Evolutionary conservation across 2,888 invertebrate species (phyloP).

Genomic region (Brachyptera putata): DNA sequence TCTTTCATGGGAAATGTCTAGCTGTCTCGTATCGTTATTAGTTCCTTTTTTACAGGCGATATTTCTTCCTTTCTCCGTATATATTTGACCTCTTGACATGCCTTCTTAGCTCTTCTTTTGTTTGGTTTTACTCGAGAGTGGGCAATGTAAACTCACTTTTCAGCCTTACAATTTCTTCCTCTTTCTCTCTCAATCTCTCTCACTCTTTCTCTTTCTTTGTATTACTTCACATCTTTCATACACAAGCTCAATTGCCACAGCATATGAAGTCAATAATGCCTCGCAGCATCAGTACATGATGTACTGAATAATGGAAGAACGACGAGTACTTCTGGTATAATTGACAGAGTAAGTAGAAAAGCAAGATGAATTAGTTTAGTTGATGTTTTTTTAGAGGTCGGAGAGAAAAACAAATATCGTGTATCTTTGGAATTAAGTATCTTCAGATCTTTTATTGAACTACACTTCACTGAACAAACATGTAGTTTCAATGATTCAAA

Average conservation of each 20-base stretch:
- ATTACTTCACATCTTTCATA: neutral
- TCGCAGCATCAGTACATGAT: no score
- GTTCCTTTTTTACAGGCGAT: conserved; percentile 7
- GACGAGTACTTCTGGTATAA: neutral
- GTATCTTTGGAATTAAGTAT: no score
- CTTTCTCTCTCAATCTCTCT: no score
- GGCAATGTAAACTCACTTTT: conserved; percentile 7
- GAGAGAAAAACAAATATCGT: no score
- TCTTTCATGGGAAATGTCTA: conserved; percentile 5
- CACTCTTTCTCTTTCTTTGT: no score
- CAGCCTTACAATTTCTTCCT: neutral
- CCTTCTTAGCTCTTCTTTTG: conserved; percentile 12
- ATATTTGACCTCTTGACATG: conserved; percentile 17
- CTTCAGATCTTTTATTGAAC: no score
- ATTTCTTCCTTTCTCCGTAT: conserved; percentile 2
- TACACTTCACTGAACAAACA: no score
- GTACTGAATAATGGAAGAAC: neutral
- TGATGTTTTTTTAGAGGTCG: no score
- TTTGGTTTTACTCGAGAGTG: conserved; percentile 7
- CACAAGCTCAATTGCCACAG: neutral
- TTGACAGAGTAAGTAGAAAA: neutral
- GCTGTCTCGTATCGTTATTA: conserved; percentile 8
- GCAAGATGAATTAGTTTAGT: no score
- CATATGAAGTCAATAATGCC: neutral
- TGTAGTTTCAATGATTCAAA: no score